A percentile compares a stretch with the other conserved stretches of the same genome.
These are phyloP conservation scores for Cossypha niveicapilla DNA, from an alignment of 2,797 vertebrate species.

Conservation along the genomic window DNA sequence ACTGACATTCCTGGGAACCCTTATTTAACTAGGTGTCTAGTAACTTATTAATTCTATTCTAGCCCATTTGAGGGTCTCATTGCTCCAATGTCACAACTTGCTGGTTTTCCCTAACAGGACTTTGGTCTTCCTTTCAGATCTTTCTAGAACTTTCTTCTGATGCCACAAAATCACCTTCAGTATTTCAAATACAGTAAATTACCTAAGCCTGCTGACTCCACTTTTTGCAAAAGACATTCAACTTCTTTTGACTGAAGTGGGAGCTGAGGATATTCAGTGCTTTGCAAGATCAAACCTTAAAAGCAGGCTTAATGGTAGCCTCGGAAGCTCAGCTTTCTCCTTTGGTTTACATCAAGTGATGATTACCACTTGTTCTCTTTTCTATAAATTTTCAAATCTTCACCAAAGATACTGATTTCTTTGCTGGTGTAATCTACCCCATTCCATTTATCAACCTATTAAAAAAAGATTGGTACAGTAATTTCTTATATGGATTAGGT, in stretches of 20 bases:
- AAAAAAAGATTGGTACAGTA: background rate
- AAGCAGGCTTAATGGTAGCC: background rate
- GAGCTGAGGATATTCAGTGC: background rate
- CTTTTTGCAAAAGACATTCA: background rate
- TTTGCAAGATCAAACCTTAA: background rate
- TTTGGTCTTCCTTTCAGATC: background rate
- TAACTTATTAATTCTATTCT: background rate
- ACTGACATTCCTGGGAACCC: background rate
- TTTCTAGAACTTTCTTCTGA: background rate
- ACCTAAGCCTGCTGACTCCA: background rate
- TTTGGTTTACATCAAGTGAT: background rate
- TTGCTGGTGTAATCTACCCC: background rate
- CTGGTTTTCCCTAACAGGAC: background rate
- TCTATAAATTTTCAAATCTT: background rate
- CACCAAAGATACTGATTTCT: background rate
- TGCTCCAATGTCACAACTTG: background rate
- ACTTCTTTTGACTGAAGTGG: background rate
- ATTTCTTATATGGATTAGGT: background rate
- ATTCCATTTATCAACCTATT: background rate
- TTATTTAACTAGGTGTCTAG: background rate
- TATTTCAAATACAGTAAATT: background rate
- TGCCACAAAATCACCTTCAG: background rate
- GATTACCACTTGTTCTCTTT: background rate
- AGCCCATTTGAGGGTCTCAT: background rate
- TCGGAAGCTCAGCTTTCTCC: background rate